Base-by-base conservation (phyloP, 2,888 invertebrate genomes). In the Zaprionus bogoriensis region DNA sequence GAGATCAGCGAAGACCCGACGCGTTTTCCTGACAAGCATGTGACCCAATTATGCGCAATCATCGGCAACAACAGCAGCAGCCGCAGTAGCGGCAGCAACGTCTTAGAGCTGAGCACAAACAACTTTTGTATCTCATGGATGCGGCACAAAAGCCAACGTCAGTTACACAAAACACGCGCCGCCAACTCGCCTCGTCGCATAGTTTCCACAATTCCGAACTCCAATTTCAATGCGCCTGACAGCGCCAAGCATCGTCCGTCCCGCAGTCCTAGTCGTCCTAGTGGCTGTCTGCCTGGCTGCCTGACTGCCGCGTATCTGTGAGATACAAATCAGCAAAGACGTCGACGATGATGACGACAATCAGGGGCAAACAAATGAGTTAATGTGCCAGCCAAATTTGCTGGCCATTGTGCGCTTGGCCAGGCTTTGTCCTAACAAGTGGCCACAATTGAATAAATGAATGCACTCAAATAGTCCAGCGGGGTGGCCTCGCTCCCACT, bases 161-260 rank as follows among this genome's bases (percentile, higher is more conserved):
- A 82, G 62, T 62, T 62, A 77, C 80, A 79, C 83, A 80, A 79
- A 76, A 76, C 75, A 82, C 72, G 75, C 55, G 80, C 64, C 70
- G 28, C 59, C 52, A 53, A 46, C 12, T 50, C 32, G 39, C 25
- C 27, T 48, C 47, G 42, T 46, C 46, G 32, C 23, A 46, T 53
- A 28, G 53, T 72, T 73, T 68, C 60, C 42, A 73, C 68, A 62
- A 72, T 63, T 51, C 47, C 67, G 54, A 76, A 85, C 82, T 80
- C 80, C 83, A 83, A 82, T 85, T 85, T 82, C 83, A 82, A 82
- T 85, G 85, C 69, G 80, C 60, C 71, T 85, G 85, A 85, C 82
- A 82, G 80, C 76, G 77, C 63, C 82, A 82, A n/a, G n/a, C n/a
- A n/a, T n/a, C 17, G 73, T 82, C 77, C 64, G 52, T 65, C 74